A percentile compares a stretch with the other conserved stretches of the same genome.
phyloP scores from a whole-genome alignment of 2,113 vertebrate species.

The Circaetus gallicus region DNA sequence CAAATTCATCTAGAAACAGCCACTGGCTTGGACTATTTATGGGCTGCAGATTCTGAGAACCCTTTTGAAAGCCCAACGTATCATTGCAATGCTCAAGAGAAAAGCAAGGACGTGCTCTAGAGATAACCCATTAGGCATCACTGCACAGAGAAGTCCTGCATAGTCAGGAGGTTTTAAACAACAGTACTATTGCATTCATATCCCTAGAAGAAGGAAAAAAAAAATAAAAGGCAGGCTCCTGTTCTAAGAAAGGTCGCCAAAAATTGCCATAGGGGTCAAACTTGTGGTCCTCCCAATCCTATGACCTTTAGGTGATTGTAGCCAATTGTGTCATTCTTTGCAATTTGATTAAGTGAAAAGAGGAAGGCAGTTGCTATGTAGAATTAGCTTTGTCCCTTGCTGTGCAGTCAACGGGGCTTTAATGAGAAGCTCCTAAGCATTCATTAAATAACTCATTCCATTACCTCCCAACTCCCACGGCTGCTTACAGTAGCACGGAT shows the following conservation, averaged over 20 bases:
- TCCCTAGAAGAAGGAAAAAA: neutral
- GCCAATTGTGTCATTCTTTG: neutral
- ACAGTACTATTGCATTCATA: accelerated
- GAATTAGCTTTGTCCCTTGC: neutral
- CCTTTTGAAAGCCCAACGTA: neutral
- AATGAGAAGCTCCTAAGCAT: neutral
- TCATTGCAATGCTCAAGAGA: neutral
- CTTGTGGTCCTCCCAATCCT: accelerated
- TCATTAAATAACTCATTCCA: neutral
- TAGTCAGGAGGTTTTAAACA: neutral
- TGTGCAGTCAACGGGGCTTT: neutral
- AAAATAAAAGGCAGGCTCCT: neutral
- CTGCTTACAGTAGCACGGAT: neutral
- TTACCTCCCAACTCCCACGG: neutral
- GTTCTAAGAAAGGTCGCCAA: neutral
- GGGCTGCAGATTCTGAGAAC: accelerated
- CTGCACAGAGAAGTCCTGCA: neutral
- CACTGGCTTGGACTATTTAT: neutral
- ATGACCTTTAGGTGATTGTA: neutral
- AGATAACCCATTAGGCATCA: neutral
- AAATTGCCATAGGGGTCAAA: neutral
- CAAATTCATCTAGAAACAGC: neutral
- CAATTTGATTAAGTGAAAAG: neutral
- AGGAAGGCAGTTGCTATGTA: neutral
- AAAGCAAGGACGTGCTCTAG: neutral